A percentile compares a stretch with the other conserved stretches of the same genome.
Conservation (phyloP, 2,113 vertebrate genomes). For the Naja naja region DNA sequence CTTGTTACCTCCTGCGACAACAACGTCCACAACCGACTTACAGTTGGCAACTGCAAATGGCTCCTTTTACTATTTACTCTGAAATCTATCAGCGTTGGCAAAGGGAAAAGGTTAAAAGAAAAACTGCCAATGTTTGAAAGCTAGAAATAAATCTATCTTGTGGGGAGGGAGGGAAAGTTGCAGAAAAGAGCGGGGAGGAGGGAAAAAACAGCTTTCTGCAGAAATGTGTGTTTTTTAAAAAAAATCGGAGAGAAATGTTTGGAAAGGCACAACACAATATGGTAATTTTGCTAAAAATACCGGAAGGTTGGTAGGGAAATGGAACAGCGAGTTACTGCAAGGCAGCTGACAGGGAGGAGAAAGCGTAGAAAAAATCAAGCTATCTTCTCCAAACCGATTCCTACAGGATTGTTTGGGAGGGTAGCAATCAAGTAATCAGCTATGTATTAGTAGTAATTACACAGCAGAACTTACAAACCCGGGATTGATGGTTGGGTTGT, state of each 20-base stretch:
- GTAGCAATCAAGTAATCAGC: slow-evolving; percentile 18
- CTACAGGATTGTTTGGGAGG: not conserved
- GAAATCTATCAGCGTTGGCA: accelerated
- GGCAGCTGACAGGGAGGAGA: slow-evolving; percentile 38
- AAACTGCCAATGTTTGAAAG: not conserved
- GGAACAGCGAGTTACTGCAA: slow-evolving; percentile 14
- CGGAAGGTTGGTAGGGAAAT: not conserved
- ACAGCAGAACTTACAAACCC: slow-evolving; percentile 6
- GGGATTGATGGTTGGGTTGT: not conserved
- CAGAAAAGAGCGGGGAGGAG: not conserved
- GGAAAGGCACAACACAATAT: slow-evolving; percentile 37
- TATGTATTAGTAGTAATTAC: slow-evolving; percentile 11
- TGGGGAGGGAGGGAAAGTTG: not conserved
- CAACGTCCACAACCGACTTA: not conserved
- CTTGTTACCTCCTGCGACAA: not conserved
- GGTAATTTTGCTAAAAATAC: slow-evolving; percentile 48
- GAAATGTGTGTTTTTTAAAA: slow-evolving; percentile 23
- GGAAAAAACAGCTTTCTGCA: not conserved
- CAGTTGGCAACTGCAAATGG: not conserved
- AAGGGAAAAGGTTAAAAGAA: accelerated
- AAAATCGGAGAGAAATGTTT: slow-evolving; percentile 28
- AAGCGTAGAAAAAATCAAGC: not conserved
- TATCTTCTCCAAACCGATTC: slow-evolving; percentile 41
- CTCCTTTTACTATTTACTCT: not conserved
- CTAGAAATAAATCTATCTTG: not conserved